phyloP scores from a whole-genome alignment of 2,888 invertebrate species.

The Apamea sordens region DNA sequence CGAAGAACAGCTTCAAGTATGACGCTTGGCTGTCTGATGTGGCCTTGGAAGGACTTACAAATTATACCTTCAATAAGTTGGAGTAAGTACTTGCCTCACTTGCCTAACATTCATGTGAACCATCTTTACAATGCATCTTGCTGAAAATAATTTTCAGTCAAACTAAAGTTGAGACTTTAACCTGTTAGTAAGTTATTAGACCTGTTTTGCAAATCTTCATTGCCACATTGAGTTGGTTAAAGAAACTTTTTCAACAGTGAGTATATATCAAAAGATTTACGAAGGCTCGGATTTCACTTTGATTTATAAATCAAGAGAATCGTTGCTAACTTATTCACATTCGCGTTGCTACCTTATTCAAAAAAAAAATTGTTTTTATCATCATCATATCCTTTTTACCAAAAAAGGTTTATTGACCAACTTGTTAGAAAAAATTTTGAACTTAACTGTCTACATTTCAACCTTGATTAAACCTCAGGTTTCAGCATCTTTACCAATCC shows the following conservation, averaged over 20 bases:
- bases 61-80: conserved; percentile 87
- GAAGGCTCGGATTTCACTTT: too few relatives aligned
- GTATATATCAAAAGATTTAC: background rate
- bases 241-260: background rate
- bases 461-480: background rate
- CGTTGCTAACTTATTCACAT: conserved; percentile 23
- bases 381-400: too few relatives aligned
- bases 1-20: conserved; percentile 87
- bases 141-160: too few relatives aligned
- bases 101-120: too few relatives aligned
- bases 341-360: too few relatives aligned
- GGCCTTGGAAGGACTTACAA: conserved; percentile 85
- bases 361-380: too few relatives aligned
- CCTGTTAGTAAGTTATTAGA: too few relatives aligned
- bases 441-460: background rate
- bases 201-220: too few relatives aligned
- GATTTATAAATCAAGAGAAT: background rate
- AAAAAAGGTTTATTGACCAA: too few relatives aligned
- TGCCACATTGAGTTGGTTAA: background rate
- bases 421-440: too few relatives aligned
- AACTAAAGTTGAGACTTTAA: too few relatives aligned
- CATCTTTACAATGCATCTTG: too few relatives aligned
- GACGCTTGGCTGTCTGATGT: conserved; percentile 89
- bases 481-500: background rate
- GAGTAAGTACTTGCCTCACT: conserved; percentile 79